Evolutionary conservation across 2,113 vertebrate genomes (phyloP), one percentile per base, ranked within the genome.

Genomic region (Okapia johnstoni): DNA sequence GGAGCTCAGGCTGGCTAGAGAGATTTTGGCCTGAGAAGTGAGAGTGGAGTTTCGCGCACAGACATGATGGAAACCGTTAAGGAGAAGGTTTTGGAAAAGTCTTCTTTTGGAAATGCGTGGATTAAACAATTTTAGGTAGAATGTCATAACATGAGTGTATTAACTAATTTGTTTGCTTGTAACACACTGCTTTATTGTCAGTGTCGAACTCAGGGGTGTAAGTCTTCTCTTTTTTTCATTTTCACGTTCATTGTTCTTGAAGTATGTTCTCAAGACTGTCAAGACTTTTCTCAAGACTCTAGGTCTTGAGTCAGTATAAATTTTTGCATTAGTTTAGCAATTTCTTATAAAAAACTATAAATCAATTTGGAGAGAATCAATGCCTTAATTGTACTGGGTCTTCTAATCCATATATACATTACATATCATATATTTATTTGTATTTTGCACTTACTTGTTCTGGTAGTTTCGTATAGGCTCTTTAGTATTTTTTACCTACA

Each of bases 141-240:
- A 7, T 21, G 48, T 4, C 3, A 12, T 33, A 9, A 12, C 5
- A 0, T 16, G n/a, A 60, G 43, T 16, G 15, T 36, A 1, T 28
- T 46, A 11, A 36, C 6, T 36, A 12, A 36, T 79, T 5, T 21
- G 3, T 30, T 46, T 63, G 21, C 40, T 79, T 40, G 14, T 55
- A 19, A 76, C 23, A 6, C 1, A 8, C 50, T 33, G 4, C 13
- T 26, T 58, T 43, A 21, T 26, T 6, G 73, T 43, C 15, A 23
- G 8, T 30, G 26, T 83, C 43, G 0, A 2, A 55, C 36, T 36
- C 43, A 8, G 23, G 1, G 26, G 21, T 17, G 4, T 7, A 21
- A 7, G 21, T 43, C 60, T 88, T 33, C 6, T 26, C 36, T 23
- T 28, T 57, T 8, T 66, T 76, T 83, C 14, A 13, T 73, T 81